phyloP scores from a whole-genome alignment of 2,113 vertebrate genomes.

The Calypte anna region DNA sequence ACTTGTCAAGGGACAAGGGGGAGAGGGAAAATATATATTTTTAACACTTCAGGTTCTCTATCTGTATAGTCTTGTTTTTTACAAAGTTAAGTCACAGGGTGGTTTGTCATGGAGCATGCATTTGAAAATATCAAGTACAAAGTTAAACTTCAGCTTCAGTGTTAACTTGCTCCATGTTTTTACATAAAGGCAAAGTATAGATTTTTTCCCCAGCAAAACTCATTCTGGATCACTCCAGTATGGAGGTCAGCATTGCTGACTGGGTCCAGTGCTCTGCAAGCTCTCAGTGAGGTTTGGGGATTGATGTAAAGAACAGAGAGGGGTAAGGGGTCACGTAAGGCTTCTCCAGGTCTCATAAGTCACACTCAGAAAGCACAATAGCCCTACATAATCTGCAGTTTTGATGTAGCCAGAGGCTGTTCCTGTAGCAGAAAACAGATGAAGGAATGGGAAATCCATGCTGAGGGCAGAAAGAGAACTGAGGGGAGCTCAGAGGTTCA shows the following conservation, averaged over 20 bases:
- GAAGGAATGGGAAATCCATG: neutral
- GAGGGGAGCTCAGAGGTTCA: neutral
- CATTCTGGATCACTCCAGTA: neutral
- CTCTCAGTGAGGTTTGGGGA: neutral
- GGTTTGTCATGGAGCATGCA: constrained; percentile 15
- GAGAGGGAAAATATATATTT: constrained; percentile 45
- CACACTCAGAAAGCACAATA: constrained; percentile 30
- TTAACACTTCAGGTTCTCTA: constrained; percentile 45
- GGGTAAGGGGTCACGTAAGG: neutral
- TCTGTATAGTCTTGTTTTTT: constrained; percentile 44
- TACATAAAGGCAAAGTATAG: neutral
- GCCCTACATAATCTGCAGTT: neutral
- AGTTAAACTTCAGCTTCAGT: constrained; percentile 11
- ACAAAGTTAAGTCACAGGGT: constrained; percentile 1
- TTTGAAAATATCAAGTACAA: constrained; percentile 1
- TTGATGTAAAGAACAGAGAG: neutral
- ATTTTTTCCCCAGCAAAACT: neutral
- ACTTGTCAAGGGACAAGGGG: constrained; percentile 30
- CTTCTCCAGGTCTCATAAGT: neutral
- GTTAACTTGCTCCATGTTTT: neutral
- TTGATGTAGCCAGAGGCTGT: neutral
- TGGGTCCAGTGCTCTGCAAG: neutral
- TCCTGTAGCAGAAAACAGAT: neutral
- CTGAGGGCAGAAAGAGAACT: neutral
- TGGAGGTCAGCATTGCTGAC: neutral